Base-by-base conservation (phyloP, 2,888 invertebrate species). In the Amphimallon solstitiale region DNA sequence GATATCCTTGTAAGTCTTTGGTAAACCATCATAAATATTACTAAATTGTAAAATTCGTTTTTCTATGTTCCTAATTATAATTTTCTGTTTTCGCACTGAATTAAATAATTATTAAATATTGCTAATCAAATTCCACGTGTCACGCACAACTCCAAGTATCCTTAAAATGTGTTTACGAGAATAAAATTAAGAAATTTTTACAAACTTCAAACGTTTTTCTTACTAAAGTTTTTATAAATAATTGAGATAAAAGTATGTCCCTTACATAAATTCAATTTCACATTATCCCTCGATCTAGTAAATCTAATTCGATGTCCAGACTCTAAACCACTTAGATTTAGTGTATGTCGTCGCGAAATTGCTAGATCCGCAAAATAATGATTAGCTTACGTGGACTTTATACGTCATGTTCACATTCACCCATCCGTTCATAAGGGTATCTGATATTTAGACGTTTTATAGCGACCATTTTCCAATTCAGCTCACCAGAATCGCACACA, bases 331-430 rank as follows among this genome's bases (percentile, higher is more conserved):
- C 40, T 40, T 40, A 14, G 17, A 56, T 29, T 29, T 29, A 40
- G 56, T 40, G 19, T 23, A 23, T 56, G 15, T 17, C 23, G 19
- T 40, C 14, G 40, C 23, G 40, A 38, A 40, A 21, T 56, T 40
- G 56, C 56, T 14, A 40, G 12, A 56, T 56, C 43, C 23, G 56
- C 40, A 56, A 56, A 56, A 56, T 56, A 56, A 40, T 56, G 56
- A 56, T 56, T 56, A 40, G 23, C 56, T 56, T 40, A 56, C 9
- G 14, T 43, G 23, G 56, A 19, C 21, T 40, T 56, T 56, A 23
- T 56, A 56, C 23, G 38, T 56, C 56, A 23, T 21, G 56, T 40
- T 14, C 23, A 40, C n/a, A 56, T 21, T 23, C 40, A 19, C 21
- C 21, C 35, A 10, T 6, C 10, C 56, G 56, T 23, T 29, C 23